Evolutionary conservation across 2,888 invertebrate genomes (phyloP).

Genomic region (Tenodera sinensis): DNA sequence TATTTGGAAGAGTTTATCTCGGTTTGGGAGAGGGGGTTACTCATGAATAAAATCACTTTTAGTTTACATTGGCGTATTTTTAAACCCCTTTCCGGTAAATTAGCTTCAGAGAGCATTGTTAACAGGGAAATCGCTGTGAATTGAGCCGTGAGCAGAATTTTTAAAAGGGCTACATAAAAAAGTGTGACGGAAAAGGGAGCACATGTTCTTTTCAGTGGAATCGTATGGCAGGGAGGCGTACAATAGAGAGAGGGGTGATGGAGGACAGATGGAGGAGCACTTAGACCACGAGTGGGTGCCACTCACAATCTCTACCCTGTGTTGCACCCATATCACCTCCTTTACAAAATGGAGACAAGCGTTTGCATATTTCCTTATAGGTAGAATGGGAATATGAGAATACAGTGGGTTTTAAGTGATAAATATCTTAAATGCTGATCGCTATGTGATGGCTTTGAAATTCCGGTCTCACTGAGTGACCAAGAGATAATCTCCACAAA

Average conservation of each 20-base stretch:
- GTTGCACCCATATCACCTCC: too few species aligned
- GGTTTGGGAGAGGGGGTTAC: not conserved
- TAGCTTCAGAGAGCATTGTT: not conserved
- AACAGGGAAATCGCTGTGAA: not conserved
- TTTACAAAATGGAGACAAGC: too few species aligned
- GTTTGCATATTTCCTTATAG: too few species aligned
- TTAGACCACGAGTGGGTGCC: conserved; percentile 4
- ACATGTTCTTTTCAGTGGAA: not conserved
- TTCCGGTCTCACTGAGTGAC: too few species aligned
- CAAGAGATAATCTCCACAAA: too few species aligned
- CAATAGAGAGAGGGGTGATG: not conserved
- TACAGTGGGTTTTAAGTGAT: too few species aligned
- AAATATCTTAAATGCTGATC: too few species aligned
- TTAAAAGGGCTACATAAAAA: not conserved
- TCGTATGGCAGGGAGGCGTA: not conserved
- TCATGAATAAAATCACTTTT: not conserved
- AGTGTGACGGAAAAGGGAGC: not conserved
- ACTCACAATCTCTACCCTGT: not conserved
- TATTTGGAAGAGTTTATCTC: not conserved
- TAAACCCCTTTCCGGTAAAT: not conserved
- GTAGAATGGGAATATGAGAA: too few species aligned
- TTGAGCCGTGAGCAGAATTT: not conserved
- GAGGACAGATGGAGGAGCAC: not conserved
- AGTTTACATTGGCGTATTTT: not conserved
- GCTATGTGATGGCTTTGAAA: too few species aligned